Evolutionary conservation across 2,113 vertebrate genomes (phyloP).

Genomic region (Clupea harengus): DNA sequence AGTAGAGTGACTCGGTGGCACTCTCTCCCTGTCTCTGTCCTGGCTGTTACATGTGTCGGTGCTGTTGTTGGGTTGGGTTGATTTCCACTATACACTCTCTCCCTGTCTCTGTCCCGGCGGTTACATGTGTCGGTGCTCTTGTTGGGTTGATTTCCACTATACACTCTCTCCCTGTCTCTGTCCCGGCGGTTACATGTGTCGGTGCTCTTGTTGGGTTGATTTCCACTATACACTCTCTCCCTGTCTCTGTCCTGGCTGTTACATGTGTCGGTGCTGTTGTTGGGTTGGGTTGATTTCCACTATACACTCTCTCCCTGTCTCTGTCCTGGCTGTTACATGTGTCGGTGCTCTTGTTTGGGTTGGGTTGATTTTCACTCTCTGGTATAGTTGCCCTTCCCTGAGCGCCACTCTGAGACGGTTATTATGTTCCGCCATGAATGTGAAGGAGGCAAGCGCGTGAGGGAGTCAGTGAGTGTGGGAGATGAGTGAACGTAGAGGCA

Average conservation of each 20-base stretch:
- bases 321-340: background rate
- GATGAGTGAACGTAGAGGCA: constrained; percentile 12
- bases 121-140: too few species aligned
- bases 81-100: too few species aligned
- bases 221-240: too few species aligned
- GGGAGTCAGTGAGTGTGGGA: background rate
- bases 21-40: background rate
- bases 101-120: too few species aligned
- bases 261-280: too few species aligned
- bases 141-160: too few species aligned
- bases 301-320: too few species aligned
- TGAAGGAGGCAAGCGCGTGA: background rate
- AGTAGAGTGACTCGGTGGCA: background rate
- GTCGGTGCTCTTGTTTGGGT: background rate
- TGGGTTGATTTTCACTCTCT: background rate
- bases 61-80: background rate
- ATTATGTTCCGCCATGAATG: background rate
- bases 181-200: too few species aligned
- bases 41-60: background rate
- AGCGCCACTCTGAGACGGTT: background rate
- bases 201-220: too few species aligned
- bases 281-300: background rate
- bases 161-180: too few species aligned
- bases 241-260: too few species aligned
- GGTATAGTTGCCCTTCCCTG: background rate